Evolutionary conservation across 1,140 invertebrate genomes (phyloP), one percentile per base, ranked within the genome.

Genomic region (Drosophila ficusphila): DNA sequence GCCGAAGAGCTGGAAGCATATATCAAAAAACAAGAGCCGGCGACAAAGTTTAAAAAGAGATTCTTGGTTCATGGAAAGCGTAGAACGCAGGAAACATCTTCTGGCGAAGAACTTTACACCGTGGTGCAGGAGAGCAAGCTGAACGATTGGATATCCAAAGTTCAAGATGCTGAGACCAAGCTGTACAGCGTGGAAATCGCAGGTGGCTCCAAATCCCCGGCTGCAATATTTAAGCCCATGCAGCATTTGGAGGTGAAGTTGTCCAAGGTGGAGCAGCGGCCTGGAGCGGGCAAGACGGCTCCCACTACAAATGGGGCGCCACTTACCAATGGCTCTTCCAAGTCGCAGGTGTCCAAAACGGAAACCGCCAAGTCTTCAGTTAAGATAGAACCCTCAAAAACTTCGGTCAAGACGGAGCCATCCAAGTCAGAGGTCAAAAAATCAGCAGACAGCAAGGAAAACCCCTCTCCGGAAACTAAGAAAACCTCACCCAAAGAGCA

Each of bases 141-240:
- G 5, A 48, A 75, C 18, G 86, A 89, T 52, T 90, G 90, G 90
- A 39, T 90, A 1, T 16, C 21, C 12, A 88, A 89, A 61, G 67
- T 90, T 4, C 33, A 78, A 49, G 77, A 90, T 68, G 71, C 79
- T 0, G 58, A 90, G 19, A 71, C 74, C 1, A 41, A 69, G 11
- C 52, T 91, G 4, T 91, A 91, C 42, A 81, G 86, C 1, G 90
- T 90, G n/a, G 86, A 91, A 38, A 36, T 89, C 11, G 76, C 76
- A 2, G 90, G 90, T 4, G 90, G 90, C 14, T 76, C 86, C 7
- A 90, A 90, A 34, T 46, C 62, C 12, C 69, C 86, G 0, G 86
- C 82, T 7, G 25, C 68, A 9, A 69, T 81, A 11, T 90, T 90
- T 9, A 88, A 79, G 18, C 89, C 89, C 9, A 78, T 90, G 81